Evolutionary conservation across 2,797 vertebrate genomes (phyloP).

Genomic region (Neoniphon sammara): DNA sequence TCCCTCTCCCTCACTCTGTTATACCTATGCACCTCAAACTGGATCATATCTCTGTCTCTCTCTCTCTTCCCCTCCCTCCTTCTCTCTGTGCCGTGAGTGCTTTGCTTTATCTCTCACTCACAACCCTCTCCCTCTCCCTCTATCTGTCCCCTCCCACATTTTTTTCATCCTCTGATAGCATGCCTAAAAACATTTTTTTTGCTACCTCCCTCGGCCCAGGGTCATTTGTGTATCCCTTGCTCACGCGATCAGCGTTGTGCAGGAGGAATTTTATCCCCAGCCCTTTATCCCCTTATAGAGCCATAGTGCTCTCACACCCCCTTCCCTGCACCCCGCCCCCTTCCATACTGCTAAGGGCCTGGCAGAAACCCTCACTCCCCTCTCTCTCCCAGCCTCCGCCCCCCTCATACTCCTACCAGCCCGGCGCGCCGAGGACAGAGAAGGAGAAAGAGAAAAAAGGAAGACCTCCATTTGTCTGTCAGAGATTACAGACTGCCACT

Average conservation of each 20-base stretch:
- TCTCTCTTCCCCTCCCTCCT: conserved; percentile 4
- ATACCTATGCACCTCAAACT: conserved; percentile 13
- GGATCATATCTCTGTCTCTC: conserved; percentile 26
- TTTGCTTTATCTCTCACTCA: conserved; percentile 27
- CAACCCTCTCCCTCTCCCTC: conserved; percentile 10
- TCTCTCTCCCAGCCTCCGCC: conserved; percentile 70
- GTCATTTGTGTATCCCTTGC: conserved; percentile 34
- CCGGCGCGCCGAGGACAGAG: conserved; percentile 58
- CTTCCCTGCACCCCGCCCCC: conserved; percentile 72
- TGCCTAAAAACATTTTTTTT: conserved; percentile 24
- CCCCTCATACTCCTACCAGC: conserved; percentile 71
- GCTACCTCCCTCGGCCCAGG: conserved; percentile 3
- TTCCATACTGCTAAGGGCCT: conserved; percentile 73
- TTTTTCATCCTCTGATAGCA: conserved; percentile 33
- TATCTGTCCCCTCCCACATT: conserved; percentile 14
- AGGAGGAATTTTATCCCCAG: conserved; percentile 50
- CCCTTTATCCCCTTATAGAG: conserved; percentile 60
- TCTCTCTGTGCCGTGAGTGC: not conserved
- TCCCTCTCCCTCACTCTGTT: conserved; percentile 33
- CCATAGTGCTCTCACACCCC: conserved; percentile 60
- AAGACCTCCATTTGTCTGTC: conserved; percentile 73
- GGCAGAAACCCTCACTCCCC: conserved; percentile 70
- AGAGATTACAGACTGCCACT: conserved; percentile 69
- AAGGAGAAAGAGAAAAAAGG: conserved; percentile 68
- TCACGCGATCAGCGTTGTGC: conserved; percentile 25